Evolutionary conservation across 2,888 invertebrate genomes (phyloP), one percentile per base, ranked within the genome.

Genomic region (Dynastes tityus): DNA sequence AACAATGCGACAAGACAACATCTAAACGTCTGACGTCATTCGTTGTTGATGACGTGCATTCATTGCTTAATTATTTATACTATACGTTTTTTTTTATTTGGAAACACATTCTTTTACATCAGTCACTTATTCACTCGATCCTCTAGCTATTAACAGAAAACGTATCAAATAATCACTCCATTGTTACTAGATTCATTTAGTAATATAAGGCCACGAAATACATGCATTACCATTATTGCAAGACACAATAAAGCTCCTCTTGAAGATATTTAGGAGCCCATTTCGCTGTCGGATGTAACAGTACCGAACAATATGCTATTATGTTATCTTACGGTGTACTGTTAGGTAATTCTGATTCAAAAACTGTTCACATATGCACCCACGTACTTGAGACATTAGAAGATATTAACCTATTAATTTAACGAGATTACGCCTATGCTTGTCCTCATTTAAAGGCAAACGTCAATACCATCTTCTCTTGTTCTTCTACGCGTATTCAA

Each of bases 321-420:
- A 27, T 22, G 8, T 8, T 58, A 8, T 22, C 9, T 0, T 22
- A 55, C 22, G 16, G 22, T 22, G 55, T 22, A 22, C 55, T 22
- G 22, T 58, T 58, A 58, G 22, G 55, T 22, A 58, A 58, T 58
- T 22, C 55, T n/a, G 55, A 58, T 22, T 58, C 55, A 16, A 58
- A 58, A 58, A 58, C 22, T 16, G 55, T 58, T 22, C 55, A 8
- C 55, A 22, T 58, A 9, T 16, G 22, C 55, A 22, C 55, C 55
- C 55, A 58, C 55, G 55, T 22, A 4, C n/a, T 16, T 6, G 55
- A 58, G 55, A 58, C 55, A 22, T 53, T 53, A 64, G 13, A 64
- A 22, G 64, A 27, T 37, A 37, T 64, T 64, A 64, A 64, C 64
- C 16, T 64, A 64, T 29, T 64, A 64, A 64, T 64, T 64, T 64